Evolutionary conservation across 2,113 vertebrate species (phyloP), one percentile per base, ranked within the genome.

Genomic region (Lophius piscatorius): DNA sequence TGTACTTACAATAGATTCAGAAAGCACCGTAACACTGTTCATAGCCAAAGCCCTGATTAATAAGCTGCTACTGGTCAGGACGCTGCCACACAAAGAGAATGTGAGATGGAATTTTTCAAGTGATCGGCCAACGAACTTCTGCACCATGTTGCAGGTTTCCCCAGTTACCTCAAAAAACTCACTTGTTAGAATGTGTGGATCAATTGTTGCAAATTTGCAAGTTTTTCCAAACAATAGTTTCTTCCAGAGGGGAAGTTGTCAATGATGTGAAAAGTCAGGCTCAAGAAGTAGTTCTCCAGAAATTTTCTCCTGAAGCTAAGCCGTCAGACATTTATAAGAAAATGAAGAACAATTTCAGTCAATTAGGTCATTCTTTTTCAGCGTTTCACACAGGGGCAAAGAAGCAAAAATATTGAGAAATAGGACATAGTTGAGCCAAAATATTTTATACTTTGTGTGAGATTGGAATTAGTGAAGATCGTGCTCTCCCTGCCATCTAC

Each of bases 1-100:
- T 72, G 60, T 20, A 72, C 55, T 0, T 60, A 48, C 41, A 60
- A 47, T 39, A 48, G 55, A 21, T 73, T 73, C 16, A 73, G 66
- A 18, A 73, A 35, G 26, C 55, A 60, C 10, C 70, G n/a, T n/a
- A n/a, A n/a, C n/a, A n/a, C 60, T 38, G 18, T 35, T 71, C 21
- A 8, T 63, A 63, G 41, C 11, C 47, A 60, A 7, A 45, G 9
- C 22, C 46, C 51, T 17, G 21, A 8, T 46, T 8, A 17, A 51
- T 21, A 28, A 21, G 42, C 54, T 17, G 42, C 49, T 41, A 20
- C 26, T 33, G 21, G 1, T 50, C 28, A 50, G 24, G 58, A 34
- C 34, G 45, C 49, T 26, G 44, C 44, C 55, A 68, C 45, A 51
- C 45, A 50, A 16, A 45, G 29, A 59, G 64, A 68, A 38, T 54